These are phyloP conservation scores for Carposina sasakii DNA, from an alignment of 1,140 invertebrate genomes.

Conservation along the genomic window DNA sequence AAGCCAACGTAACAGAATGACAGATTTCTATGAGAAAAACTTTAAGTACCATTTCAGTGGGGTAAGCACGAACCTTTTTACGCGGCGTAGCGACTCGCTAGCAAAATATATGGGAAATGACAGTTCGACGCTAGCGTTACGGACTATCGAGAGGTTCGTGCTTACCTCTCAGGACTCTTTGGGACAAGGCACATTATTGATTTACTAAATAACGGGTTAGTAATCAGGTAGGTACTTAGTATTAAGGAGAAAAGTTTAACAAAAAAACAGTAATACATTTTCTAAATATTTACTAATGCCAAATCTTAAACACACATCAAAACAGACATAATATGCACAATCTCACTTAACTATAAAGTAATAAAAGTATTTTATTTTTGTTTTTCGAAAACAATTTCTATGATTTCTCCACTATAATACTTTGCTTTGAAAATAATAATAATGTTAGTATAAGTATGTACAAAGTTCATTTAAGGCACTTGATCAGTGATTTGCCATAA, in stretches of 20 bases:
- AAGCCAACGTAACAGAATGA: too few relatives aligned
- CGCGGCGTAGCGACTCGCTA: too few relatives aligned
- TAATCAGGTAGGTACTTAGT: constrained; percentile 7
- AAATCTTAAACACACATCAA: constrained; percentile 71
- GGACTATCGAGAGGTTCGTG: too few relatives aligned
- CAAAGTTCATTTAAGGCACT: constrained; percentile 65
- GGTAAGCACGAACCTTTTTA: too few relatives aligned
- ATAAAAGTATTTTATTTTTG: constrained; percentile 41
- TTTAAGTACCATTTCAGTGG: too few relatives aligned
- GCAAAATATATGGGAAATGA: too few relatives aligned
- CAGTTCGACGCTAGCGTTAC: too few relatives aligned
- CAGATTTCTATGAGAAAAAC: too few relatives aligned
- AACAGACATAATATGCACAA: constrained; percentile 71
- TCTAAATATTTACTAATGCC: constrained; percentile 69
- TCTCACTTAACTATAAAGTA: constrained; percentile 65
- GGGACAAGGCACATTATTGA: too few relatives aligned
- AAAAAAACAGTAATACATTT: constrained; percentile 42
- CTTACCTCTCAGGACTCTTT: too few relatives aligned
- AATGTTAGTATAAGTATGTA: constrained; percentile 64
- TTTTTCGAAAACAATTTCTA: constrained; percentile 65
- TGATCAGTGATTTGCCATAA: constrained; percentile 50
- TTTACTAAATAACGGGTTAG: constrained; percentile 14
- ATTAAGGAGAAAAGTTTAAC: constrained; percentile 17
- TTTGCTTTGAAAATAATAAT: constrained; percentile 56
- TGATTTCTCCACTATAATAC: constrained; percentile 61